These are phyloP conservation scores for Melinopterus prodromus DNA, from an alignment of 2,888 invertebrate genomes.

Conservation along the genomic window DNA sequence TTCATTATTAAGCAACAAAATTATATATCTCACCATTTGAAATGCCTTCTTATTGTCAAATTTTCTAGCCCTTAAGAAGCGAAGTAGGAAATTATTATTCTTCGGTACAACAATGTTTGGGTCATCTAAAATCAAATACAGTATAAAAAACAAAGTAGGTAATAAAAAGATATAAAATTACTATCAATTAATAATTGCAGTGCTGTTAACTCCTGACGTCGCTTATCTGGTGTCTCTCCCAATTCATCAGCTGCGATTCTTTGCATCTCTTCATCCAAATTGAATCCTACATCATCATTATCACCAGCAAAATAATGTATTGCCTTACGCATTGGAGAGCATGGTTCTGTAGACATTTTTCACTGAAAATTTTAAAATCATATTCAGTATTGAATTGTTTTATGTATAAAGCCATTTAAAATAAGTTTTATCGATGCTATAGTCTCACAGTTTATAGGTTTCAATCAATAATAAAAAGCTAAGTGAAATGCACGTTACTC, in stretches of 20 bases:
- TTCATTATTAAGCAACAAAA: too few species aligned
- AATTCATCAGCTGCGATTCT: conserved; percentile 56
- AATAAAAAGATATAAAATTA: conserved; percentile 39
- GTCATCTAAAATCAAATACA: conserved; percentile 52
- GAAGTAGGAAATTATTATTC: conserved; percentile 65
- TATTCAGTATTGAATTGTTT: neutral
- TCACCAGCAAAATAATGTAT: neutral
- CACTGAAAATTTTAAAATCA: neutral
- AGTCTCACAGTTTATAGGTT: neutral
- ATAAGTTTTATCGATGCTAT: neutral
- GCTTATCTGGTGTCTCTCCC: conserved; percentile 56
- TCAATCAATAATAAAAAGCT: neutral
- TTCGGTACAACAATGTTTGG: conserved; percentile 59
- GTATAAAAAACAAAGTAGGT: neutral
- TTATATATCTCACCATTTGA: conserved; percentile 54
- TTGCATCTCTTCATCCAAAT: conserved; percentile 50
- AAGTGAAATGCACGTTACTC: neutral
- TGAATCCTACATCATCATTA: conserved; percentile 21
- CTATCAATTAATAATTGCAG: conserved; percentile 52
- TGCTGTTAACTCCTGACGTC: conserved; percentile 52
- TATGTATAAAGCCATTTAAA: neutral
- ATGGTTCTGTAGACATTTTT: neutral
- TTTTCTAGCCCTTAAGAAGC: conserved; percentile 67
- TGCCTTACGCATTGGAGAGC: neutral
- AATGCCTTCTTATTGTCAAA: conserved; percentile 62